Evolutionary conservation across 2,797 vertebrate species (phyloP), one percentile per base, ranked within the genome.

Genomic region (Melanotaenia parkinsoni): DNA sequence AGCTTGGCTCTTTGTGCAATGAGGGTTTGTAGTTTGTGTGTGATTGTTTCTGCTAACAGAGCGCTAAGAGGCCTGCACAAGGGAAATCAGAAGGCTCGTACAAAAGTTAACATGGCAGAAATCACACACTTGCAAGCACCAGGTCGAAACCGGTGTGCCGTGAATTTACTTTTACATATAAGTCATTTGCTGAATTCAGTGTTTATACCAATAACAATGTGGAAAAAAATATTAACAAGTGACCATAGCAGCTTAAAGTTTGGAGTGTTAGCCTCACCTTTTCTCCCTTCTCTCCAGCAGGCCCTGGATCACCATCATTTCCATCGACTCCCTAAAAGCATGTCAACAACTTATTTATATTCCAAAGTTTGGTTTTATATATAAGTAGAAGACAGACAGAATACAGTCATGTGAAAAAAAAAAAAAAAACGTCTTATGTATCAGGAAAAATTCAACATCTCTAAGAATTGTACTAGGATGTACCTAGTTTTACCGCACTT

Each of bases 251-350:
- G 11, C 38, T 40, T 40, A 14, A 40, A 13, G 11, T 40, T 40
- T 4, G 12, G 38, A 11, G 11, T 16, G 2, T 67, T 1, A 40
- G 53, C 72, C 81, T 72, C 91, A 99, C 97, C 94, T 95, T 95
- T 69, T 95, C 93, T 77, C 98, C 98, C 63, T 94, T 96, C 58
- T 45, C 81, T 30, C 97, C 97, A 1, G 88, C 88, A 81, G 84
- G 67, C 3, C 98, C 97, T 11, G 84, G 79, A 18, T 90, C 78
- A 8, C 97, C 98, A 62, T 96, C 92, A 76, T 51, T 87, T 60
- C 98, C 98, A 86, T 94, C 91, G 24, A 80, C 72, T 68, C 97
- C 98, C 98, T 98, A 85, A 24, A 82, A 89, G 67, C 83, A 5
- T 18, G 9, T 63, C 0, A 77, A 26, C 1, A 20, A 2, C 5